Conservation (phyloP, 2,113 vertebrate species). For the human region DNA sequence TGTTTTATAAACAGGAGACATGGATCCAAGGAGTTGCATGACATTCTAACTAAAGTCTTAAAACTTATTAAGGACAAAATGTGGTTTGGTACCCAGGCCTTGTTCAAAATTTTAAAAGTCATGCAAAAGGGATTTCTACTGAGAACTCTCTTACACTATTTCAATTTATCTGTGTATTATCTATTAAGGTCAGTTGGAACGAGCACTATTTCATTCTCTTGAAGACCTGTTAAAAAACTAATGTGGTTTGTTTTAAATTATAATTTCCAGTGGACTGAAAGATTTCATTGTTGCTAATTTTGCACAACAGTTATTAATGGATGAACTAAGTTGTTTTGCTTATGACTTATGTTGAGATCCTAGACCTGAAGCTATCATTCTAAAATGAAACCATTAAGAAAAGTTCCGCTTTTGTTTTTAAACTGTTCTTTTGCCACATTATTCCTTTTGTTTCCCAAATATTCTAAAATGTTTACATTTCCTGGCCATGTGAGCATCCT, state of each 20-base stretch:
- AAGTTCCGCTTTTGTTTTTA: background rate
- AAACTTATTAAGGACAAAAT: conserved; percentile 6
- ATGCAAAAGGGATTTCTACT: background rate
- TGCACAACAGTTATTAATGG: background rate
- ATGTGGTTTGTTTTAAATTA: conserved; percentile 1
- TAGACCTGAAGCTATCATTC: background rate
- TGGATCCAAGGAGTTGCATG: background rate
- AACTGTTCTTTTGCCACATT: background rate
- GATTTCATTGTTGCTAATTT: background rate
- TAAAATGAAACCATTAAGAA: background rate
- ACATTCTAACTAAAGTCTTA: background rate
- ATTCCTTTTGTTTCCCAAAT: background rate
- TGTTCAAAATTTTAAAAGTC: background rate
- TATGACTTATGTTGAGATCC: background rate
- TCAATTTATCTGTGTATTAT: background rate
- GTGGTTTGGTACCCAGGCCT: background rate
- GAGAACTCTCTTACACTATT: background rate
- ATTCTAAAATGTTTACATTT: conserved; percentile 17
- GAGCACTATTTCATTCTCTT: background rate
- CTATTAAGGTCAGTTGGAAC: background rate
- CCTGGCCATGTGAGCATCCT: background rate
- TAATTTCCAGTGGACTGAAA: background rate
- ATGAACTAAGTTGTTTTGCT: background rate
- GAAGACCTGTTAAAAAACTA: background rate
- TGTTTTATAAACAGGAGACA: background rate